Conservation (phyloP, 2,888 invertebrate genomes). For the Chrysotoxum bicinctum region DNA sequence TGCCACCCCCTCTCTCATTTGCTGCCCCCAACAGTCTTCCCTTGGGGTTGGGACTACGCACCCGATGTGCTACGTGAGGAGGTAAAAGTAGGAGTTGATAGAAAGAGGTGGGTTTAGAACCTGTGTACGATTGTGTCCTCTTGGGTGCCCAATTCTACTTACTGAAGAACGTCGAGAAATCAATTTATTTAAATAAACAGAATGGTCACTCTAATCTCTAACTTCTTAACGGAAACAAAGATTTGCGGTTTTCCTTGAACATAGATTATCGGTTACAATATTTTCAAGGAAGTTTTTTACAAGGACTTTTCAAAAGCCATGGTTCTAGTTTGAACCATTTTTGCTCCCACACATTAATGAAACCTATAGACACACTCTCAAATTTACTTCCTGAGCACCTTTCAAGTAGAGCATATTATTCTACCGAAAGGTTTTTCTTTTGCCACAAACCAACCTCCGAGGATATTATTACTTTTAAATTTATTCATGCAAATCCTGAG, state of each 20-base stretch:
- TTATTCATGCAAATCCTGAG: conserved; percentile 63
- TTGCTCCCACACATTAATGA: not conserved
- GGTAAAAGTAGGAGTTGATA: too few relatives aligned
- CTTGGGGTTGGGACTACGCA: too few relatives aligned
- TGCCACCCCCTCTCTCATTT: too few relatives aligned
- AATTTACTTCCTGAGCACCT: conserved; percentile 30
- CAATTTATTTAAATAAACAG: not conserved
- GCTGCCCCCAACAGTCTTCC: too few relatives aligned
- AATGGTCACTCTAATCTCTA: not conserved
- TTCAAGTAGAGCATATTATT: conserved; percentile 22
- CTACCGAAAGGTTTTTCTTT: conserved; percentile 21
- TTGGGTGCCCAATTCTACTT: too few relatives aligned
- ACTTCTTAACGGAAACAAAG: not conserved
- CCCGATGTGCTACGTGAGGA: too few relatives aligned
- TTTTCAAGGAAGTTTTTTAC: conserved; percentile 12
- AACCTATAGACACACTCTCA: conserved; percentile 1
- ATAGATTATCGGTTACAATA: conserved; percentile 22
- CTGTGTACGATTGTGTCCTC: too few relatives aligned
- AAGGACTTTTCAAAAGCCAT: conserved; percentile 29
- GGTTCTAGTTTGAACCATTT: conserved; percentile 7
- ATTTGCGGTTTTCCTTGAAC: conserved; percentile 44
- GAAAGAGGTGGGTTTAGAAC: too few relatives aligned
- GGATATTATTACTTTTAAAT: conserved; percentile 57
- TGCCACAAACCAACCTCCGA: conserved; percentile 17
- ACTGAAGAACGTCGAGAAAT: too few relatives aligned